Evolutionary conservation across 1,140 invertebrate genomes (phyloP).

Genomic region (Oedothorax gibbosus): DNA sequence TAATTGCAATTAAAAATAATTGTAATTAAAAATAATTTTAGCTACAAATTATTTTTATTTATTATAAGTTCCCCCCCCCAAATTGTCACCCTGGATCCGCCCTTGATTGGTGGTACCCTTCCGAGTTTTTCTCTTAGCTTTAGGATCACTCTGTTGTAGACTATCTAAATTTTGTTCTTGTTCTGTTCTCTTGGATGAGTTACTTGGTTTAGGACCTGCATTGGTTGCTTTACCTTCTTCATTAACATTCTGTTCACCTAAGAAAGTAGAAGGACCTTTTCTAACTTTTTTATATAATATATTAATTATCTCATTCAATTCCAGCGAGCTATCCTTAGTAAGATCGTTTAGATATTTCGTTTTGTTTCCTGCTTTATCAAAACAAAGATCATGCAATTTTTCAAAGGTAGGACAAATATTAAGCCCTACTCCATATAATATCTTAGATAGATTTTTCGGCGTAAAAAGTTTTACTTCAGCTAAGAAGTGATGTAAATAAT

Average conservation of each 20-base stretch:
- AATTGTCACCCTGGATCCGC: too few species aligned
- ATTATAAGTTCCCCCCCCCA: too few species aligned
- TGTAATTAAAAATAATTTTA: too few species aligned
- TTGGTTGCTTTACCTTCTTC: too few species aligned
- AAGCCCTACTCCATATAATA: slow-evolving; percentile 26
- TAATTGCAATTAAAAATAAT: too few species aligned
- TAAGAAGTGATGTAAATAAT: slow-evolving; percentile 44
- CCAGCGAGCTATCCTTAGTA: background rate
- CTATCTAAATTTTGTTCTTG: slow-evolving; percentile 40
- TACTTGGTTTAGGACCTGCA: too few species aligned
- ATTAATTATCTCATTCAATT: slow-evolving; percentile 13
- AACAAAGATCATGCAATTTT: slow-evolving; percentile 34
- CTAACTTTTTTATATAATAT: slow-evolving; percentile 28
- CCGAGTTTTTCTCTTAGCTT: slow-evolving; percentile 44
- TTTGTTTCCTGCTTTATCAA: slow-evolving; percentile 40
- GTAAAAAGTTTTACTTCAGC: slow-evolving; percentile 13
- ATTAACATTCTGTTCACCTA: too few species aligned
- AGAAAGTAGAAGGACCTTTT: slow-evolving; percentile 31
- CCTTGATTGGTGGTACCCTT: too few species aligned
- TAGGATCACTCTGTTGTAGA: too few species aligned
- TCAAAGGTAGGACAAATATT: slow-evolving; percentile 21
- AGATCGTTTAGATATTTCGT: slow-evolving; percentile 28
- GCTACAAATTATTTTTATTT: too few species aligned
- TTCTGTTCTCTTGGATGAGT: too few species aligned
- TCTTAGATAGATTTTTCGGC: slow-evolving; percentile 24